Evolutionary conservation across 2,797 vertebrate genomes (phyloP), one percentile per base, ranked within the genome.

Genomic region (Loris lydekkerianus): DNA sequence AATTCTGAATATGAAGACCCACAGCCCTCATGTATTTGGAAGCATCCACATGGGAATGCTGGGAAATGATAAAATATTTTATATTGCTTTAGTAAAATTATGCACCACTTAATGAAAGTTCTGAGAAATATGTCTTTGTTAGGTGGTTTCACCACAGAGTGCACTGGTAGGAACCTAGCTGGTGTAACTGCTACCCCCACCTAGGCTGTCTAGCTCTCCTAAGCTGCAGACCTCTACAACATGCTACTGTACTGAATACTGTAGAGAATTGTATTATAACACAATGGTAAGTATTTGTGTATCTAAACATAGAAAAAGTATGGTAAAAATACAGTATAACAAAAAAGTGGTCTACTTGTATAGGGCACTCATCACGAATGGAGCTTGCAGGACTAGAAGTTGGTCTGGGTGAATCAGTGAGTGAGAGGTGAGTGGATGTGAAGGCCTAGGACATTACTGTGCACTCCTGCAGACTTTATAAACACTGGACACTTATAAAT

Each of bases 1-100:
- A 93, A 85, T 85, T 90, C 29, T 89, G 49, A 60, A 83, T 75
- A 78, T 21, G 53, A 70, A 78, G 49, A 60, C 76, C 27, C 20
- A 53, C 1, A 25, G 6, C 3, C 37, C 15, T 78, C 10, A 0
- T 20, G 3, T 65, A 53, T 34, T 73, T 86, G 20, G 53, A 56
- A 23, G 78, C 2, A 34, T 60, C 27, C 23, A 72, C 63, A 21
- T 53, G 76, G 7, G 43, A 46, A 25, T 53, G 31, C 69, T 21
- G 11, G 70, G 77, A 75, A 43, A n/a, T 37, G 60, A 31, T 46
- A 40, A 53, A 53, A 34, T 67, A 5, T 21, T 69, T 89, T 76
- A 60, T 61, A 70, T 72, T 86, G 58, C 20, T 92, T 76, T 49
- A n/a, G 23, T 20, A 67, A 27, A 77, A 29, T n/a, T 46, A 77